Conservation (phyloP, 2,888 invertebrate species). For the Cerceris ruficornis region DNA sequence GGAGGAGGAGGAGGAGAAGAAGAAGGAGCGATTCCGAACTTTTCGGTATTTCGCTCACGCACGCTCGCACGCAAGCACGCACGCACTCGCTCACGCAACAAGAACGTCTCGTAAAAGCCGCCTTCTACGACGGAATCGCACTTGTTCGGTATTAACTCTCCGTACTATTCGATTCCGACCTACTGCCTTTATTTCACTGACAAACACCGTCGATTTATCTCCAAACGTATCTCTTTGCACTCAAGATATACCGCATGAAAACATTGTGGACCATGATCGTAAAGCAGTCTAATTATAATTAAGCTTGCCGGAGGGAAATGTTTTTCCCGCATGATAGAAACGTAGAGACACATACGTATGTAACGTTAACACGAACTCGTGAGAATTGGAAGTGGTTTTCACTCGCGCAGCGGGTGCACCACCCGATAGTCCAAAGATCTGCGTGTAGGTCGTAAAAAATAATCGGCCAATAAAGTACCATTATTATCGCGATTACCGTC, state of each 20-base stretch:
- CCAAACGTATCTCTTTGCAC: background rate
- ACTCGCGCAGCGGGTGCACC: background rate
- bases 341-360: too few relatives aligned
- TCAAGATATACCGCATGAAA: background rate
- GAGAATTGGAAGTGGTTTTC: background rate
- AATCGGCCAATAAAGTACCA: slow-evolving; percentile 27
- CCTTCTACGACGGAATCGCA: slow-evolving; percentile 49
- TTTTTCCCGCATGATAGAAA: too few relatives aligned
- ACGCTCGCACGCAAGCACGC: slow-evolving; percentile 74
- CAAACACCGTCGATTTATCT: slow-evolving; percentile 32
- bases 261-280: background rate
- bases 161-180: slow-evolving; percentile 29
- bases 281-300: too few relatives aligned
- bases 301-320: too few relatives aligned
- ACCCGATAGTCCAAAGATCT: background rate
- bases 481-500: slow-evolving; percentile 42
- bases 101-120: slow-evolving; percentile 60
- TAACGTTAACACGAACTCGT: too few relatives aligned
- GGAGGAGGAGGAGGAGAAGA: slow-evolving; percentile 28
- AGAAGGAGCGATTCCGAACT: slow-evolving; percentile 53
- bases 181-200: slow-evolving; percentile 42
- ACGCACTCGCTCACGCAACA: slow-evolving; percentile 72
- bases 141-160: slow-evolving; percentile 31
- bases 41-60: slow-evolving; percentile 80
- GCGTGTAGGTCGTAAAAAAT: slow-evolving; percentile 5